These are phyloP conservation scores for Dicyrtomina minuta DNA, from an alignment of 2,888 invertebrate species.

Conservation along the genomic window DNA sequence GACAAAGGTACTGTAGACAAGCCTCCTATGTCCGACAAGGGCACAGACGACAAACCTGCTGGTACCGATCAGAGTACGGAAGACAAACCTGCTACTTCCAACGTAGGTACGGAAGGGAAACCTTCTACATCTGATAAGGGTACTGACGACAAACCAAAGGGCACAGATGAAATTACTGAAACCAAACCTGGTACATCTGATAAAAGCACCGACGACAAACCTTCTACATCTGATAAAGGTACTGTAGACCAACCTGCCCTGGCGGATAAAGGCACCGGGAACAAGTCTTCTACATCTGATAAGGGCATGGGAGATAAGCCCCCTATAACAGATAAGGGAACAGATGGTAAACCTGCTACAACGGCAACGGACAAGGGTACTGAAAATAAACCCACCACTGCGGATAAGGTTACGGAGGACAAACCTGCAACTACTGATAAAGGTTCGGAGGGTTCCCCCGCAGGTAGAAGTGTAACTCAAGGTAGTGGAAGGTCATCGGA, in stretches of 20 bases:
- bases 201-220: not conserved
- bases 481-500: too few relatives aligned
- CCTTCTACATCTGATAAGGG: not conserved
- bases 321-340: not conserved
- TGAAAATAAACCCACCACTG: too few relatives aligned
- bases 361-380: too few relatives aligned
- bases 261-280: too few relatives aligned
- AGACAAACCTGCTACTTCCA: not conserved
- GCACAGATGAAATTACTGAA: not conserved
- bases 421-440: not conserved
- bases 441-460: not conserved
- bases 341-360: not conserved
- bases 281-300: slow-evolving; percentile 1
- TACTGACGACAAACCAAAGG: not conserved
- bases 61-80: not conserved
- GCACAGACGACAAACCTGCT: not conserved
- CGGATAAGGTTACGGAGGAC: too few relatives aligned
- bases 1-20: too few relatives aligned
- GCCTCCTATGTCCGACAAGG: too few relatives aligned
- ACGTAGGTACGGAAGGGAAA: too few relatives aligned
- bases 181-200: not conserved
- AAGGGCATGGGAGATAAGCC: not conserved
- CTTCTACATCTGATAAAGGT: not conserved
- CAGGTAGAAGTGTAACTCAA: too few relatives aligned
- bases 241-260: too few relatives aligned